These are phyloP conservation scores for Tromatobia lineatoria DNA, from an alignment of 2,888 invertebrate species.

Conservation along the genomic window DNA sequence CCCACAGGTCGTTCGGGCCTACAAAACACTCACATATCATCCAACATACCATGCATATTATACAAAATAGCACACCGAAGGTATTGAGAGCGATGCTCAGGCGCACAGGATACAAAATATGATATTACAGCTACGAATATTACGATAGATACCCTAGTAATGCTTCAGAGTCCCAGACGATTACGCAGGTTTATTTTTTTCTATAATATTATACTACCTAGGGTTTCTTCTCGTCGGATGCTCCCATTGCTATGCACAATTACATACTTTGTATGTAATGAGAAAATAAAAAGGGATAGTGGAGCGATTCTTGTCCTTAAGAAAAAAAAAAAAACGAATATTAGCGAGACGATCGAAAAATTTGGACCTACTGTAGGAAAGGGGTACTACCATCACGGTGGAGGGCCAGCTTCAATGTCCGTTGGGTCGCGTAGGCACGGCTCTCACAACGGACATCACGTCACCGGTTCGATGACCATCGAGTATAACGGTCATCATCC, in stretches of 20 bases:
- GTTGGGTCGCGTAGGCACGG: slow-evolving; percentile 79
- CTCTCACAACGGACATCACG: slow-evolving; percentile 80
- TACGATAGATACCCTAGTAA: neutral
- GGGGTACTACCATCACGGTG: slow-evolving; percentile 81
- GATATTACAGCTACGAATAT: neutral
- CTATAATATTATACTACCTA: slow-evolving; percentile 1
- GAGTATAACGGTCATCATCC: slow-evolving; percentile 83
- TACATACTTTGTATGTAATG: too few species aligned
- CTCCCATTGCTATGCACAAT: slow-evolving; percentile 18
- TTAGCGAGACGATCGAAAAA: slow-evolving; percentile 65
- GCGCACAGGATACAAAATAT: slow-evolving; percentile 12
- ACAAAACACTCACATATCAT: slow-evolving; percentile 36
- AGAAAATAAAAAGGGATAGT: slow-evolving; percentile 8
- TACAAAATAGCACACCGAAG: slow-evolving; percentile 17
- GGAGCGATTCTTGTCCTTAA: neutral
- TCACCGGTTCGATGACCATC: slow-evolving; percentile 78
- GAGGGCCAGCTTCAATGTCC: slow-evolving; percentile 80
- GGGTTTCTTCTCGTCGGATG: slow-evolving; percentile 33
- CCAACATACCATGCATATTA: slow-evolving; percentile 16
- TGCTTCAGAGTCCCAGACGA: neutral
- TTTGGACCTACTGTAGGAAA: slow-evolving; percentile 85
- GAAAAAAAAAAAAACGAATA: slow-evolving; percentile 61
- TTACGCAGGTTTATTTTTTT: slow-evolving; percentile 20
- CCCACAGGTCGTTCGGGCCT: slow-evolving; percentile 42
- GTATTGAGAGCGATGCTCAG: slow-evolving; percentile 16